Percentiles rank a stretch among this genome's conserved stretches.
Evolutionary conservation across 2,888 invertebrate species (phyloP).

Genomic region (Nudaria mundana): DNA sequence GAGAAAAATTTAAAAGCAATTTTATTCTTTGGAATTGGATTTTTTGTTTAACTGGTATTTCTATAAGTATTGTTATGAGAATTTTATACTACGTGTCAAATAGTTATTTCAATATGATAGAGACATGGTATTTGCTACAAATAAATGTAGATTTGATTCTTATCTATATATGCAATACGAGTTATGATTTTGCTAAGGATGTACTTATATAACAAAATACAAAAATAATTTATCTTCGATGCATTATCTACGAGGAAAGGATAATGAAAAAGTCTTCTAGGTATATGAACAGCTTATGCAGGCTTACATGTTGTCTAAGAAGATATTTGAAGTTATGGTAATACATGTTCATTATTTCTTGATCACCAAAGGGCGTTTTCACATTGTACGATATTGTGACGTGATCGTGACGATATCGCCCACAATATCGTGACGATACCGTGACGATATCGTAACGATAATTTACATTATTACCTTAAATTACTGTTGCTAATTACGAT

Average conservation of each 20-base stretch:
- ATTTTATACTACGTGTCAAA: background rate
- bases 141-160: slow-evolving; percentile 6
- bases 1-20: background rate
- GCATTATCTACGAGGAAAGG: background rate
- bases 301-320: slow-evolving; percentile 2
- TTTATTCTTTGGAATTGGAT: slow-evolving; percentile 7
- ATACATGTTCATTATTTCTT: too few species aligned
- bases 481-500: too few species aligned
- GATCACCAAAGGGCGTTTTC: too few species aligned
- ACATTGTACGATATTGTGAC: too few species aligned
- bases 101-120: background rate
- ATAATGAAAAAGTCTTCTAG: background rate
- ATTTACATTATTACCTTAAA: too few species aligned
- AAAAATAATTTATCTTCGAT: background rate
- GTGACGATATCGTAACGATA: too few species aligned
- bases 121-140: background rate
- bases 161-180: slow-evolving; percentile 9
- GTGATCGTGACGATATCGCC: too few species aligned
- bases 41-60: background rate
- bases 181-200: slow-evolving; percentile 9
- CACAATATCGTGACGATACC: too few species aligned
- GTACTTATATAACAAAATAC: too few species aligned
- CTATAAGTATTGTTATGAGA: background rate
- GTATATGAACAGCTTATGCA: slow-evolving; percentile 2
- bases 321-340: slow-evolving; percentile 2